A percentile compares a stretch with the other conserved stretches of the same genome.
Evolutionary conservation across 2,888 invertebrate species (phyloP).

Genomic region (Bombylius major): DNA sequence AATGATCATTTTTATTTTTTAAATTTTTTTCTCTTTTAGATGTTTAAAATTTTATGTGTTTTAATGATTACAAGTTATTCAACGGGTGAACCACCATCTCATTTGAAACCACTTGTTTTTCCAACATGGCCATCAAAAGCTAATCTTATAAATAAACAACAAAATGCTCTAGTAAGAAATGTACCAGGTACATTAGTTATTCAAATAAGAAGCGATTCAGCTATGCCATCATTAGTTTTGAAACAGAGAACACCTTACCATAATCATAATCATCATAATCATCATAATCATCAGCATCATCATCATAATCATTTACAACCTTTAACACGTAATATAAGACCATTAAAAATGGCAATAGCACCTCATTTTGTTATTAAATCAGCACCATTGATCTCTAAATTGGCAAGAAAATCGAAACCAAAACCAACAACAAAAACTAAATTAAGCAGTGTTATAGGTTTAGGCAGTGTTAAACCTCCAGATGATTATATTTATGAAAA

Average conservation of each 20-base stretch:
- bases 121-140: background rate
- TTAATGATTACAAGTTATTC: background rate
- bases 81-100: background rate
- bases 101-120: background rate
- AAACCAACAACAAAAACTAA: background rate
- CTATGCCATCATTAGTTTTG: constrained; percentile 26
- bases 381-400: constrained; percentile 10
- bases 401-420: constrained; percentile 15
- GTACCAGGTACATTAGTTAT: constrained; percentile 29
- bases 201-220: constrained; percentile 34
- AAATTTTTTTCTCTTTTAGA: background rate
- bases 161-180: background rate
- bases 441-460: background rate
- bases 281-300: background rate
- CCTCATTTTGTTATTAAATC: constrained; percentile 15
- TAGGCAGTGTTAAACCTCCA: background rate
- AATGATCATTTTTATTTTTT: too few species aligned
- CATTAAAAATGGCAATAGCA: constrained; percentile 10
- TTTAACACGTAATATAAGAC: background rate
- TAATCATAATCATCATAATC: background rate
- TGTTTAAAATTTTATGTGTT: background rate
- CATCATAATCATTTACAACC: background rate
- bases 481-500: constrained; percentile 27
- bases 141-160: background rate
- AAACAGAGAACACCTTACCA: constrained; percentile 23